Evolutionary conservation across 1,140 invertebrate genomes (phyloP).

Genomic region (Drosophila asahinai): DNA sequence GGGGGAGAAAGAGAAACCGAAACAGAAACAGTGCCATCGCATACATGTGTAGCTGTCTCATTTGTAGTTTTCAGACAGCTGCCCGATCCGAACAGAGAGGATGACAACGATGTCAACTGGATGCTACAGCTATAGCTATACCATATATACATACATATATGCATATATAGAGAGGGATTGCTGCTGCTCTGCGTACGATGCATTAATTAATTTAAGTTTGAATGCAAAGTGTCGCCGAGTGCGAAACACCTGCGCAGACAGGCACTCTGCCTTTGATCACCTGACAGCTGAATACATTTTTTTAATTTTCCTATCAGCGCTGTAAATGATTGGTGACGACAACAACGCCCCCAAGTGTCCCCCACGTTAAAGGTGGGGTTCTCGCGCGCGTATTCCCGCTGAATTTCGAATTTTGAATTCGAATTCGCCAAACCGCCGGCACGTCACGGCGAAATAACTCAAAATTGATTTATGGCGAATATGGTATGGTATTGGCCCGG

Average conservation of each 20-base stretch:
- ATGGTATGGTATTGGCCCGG: constrained; percentile 34
- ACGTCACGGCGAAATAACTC: constrained; percentile 78
- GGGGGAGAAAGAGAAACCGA: constrained; percentile 17
- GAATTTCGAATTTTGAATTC: constrained; percentile 63
- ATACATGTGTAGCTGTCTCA: constrained; percentile 72
- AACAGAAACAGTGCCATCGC: constrained; percentile 19
- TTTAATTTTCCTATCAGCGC: constrained; percentile 73
- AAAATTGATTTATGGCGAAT: constrained; percentile 82
- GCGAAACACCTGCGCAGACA: constrained; percentile 81
- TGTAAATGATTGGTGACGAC: constrained; percentile 52
- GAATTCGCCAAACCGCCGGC: constrained; percentile 42
- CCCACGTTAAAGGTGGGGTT: constrained; percentile 22
- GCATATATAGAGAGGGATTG: not conserved
- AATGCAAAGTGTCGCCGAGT: constrained; percentile 79
- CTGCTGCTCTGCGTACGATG: constrained; percentile 50
- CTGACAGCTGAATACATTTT: constrained; percentile 81
- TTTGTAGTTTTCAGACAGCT: constrained; percentile 76
- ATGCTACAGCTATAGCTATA: constrained; percentile 24
- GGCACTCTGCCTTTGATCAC: constrained; percentile 74
- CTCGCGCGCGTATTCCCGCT: constrained; percentile 29
- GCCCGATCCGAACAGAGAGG: constrained; percentile 42
- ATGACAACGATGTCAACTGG: constrained; percentile 56
- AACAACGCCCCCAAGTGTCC: constrained; percentile 32
- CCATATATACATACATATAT: not conserved
- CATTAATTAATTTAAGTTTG: constrained; percentile 82